Conservation (phyloP, 2,888 invertebrate species). For the Eilema caniola region DNA sequence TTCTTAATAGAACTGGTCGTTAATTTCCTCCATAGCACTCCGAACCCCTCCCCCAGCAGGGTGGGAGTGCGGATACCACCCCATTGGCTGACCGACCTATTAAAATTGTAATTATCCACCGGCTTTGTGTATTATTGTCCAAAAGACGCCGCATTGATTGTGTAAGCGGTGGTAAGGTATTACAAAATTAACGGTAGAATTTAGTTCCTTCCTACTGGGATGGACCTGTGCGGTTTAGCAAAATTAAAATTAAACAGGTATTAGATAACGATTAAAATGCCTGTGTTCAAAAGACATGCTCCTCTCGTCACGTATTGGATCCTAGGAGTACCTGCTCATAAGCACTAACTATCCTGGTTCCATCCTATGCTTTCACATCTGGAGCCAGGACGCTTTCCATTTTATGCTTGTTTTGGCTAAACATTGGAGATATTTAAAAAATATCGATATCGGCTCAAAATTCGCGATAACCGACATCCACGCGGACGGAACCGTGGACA, state of each 20-base stretch:
- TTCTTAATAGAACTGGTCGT: conserved; percentile 67
- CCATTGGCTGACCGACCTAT: conserved; percentile 77
- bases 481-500: not conserved
- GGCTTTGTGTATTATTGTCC: conserved; percentile 76
- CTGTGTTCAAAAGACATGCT: not conserved
- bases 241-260: not conserved
- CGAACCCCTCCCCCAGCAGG: conserved; percentile 31
- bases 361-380: no score
- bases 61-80: conserved; percentile 39
- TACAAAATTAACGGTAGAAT: not conserved
- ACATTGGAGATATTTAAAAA: no score
- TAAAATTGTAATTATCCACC: conserved; percentile 82
- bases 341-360: no score
- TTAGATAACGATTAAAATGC: not conserved
- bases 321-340: no score
- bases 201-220: not conserved
- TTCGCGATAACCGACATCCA: conserved; percentile 17
- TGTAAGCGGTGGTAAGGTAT: conserved; percentile 24
- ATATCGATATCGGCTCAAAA: no score
- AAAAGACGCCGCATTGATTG: conserved; percentile 76
- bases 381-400: no score
- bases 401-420: no score
- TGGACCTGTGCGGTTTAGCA: not conserved
- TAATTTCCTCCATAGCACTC: conserved; percentile 47
- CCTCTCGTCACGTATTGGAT: not conserved